phyloP scores from a whole-genome alignment of 2,888 invertebrate species.

The Anthophora plumipes region DNA sequence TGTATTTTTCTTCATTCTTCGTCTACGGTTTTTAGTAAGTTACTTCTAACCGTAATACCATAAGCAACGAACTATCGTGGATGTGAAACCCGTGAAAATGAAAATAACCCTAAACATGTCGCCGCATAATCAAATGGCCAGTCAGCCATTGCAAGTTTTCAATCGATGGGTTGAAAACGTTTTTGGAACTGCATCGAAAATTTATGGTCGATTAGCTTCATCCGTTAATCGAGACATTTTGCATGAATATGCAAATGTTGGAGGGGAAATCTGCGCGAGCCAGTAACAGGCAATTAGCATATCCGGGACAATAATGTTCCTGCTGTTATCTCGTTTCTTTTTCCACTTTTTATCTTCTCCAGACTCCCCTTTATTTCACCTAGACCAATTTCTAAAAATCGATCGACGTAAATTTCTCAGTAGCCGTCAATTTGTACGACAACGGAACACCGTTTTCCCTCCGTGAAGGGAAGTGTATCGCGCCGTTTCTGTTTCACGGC shows the following conservation, averaged over 20 bases:
- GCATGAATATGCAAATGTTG: neutral
- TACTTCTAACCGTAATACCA: too few relatives aligned
- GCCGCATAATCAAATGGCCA: too few relatives aligned
- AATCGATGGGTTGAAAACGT: too few relatives aligned
- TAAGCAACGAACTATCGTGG: too few relatives aligned
- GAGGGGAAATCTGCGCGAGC: neutral
- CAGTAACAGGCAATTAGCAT: slow-evolving; percentile 12
- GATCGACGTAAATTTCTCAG: neutral
- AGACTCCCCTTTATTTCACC: slow-evolving; percentile 30
- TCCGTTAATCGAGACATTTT: slow-evolving; percentile 8
- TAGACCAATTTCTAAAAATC: slow-evolving; percentile 5
- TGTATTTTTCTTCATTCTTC: too few relatives aligned
- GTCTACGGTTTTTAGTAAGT: too few relatives aligned
- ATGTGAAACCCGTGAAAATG: too few relatives aligned
- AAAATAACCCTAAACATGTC: too few relatives aligned
- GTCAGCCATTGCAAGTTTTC: too few relatives aligned
- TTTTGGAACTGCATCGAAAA: neutral
- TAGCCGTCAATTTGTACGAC: slow-evolving; percentile 2
- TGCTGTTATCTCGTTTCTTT: neutral
- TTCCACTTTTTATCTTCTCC: neutral
- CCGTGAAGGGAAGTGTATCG: neutral
- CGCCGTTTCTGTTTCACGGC: neutral
- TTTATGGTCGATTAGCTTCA: neutral
- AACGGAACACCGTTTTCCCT: neutral
- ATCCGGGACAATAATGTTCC: neutral